Evolutionary conservation across 2,888 invertebrate species (phyloP), one percentile per base, ranked within the genome.

Genomic region (Agrotis segetum): DNA sequence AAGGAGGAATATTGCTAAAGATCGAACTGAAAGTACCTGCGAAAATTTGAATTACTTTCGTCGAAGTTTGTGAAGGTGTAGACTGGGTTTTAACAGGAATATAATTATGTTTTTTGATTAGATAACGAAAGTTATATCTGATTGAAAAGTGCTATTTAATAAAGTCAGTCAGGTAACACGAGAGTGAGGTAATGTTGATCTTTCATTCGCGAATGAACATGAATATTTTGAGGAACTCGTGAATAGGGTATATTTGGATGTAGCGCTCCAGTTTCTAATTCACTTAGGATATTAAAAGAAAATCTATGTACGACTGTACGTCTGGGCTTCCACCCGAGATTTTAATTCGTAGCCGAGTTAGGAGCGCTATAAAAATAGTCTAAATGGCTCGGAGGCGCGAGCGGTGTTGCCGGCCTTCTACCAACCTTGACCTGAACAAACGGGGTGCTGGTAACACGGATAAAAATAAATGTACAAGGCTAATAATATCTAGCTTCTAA

Each of bases 201-300:
- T 50, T 63, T 47, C 34, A 50, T 67, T 63, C 34, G 34, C 6
- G 58, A n/a, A 55, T 44, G 59, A 75, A 55, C 50, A 24, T 44
- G n/a, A 60, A 53, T 67, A 21, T 67, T 55, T 59, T 59, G 50
- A 58, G 53, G 70, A 52, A 63, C 50, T 24, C 49, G 44, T 79
- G 55, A 74, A 71, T 64, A 53, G 40, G 49, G 50, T 69, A 64
- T 61, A 67, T 71, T 67, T 29, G 53, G 71, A 46, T 55, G 47
- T 40, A 49, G 67, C 24, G 61, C 46, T 75, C 55, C 67, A 75
- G 58, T 79, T 78, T 64, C 61, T 68, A 59, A 67, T 74, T 66
- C 80, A 71, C 71, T 79, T 40, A 67, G 64, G 29, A 83, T 46
- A 83, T 79, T 71, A 69, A 71, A 80, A 72, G 62, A 71, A 72